phyloP scores from a whole-genome alignment of 1,140 invertebrate genomes.

The Apis laboriosa region DNA sequence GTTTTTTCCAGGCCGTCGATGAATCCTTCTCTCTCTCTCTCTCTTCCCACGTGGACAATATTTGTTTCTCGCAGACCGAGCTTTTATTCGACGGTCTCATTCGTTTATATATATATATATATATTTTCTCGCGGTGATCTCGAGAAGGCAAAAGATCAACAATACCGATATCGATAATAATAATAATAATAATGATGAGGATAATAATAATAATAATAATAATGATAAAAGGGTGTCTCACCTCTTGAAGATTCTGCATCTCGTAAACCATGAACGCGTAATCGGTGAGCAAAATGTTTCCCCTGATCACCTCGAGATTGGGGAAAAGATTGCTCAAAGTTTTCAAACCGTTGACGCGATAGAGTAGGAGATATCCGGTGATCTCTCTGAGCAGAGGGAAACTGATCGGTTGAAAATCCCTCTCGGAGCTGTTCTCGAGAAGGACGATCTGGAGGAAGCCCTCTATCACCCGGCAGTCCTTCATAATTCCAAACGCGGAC shows the following conservation, averaged over 20 bases:
- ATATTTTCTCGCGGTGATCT: too few relatives aligned
- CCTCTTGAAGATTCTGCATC: conserved; percentile 81
- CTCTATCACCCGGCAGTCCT: conserved; percentile 85
- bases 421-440: conserved; percentile 81
- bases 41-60: not conserved
- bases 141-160: not conserved
- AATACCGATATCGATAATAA: too few relatives aligned
- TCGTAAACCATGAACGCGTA: conserved; percentile 88
- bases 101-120: not conserved
- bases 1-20: not conserved
- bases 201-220: too few relatives aligned
- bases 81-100: not conserved
- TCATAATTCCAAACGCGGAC: conserved; percentile 77
- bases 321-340: conserved; percentile 80
- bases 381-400: conserved; percentile 85
- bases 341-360: conserved; percentile 83
- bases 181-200: too few relatives aligned
- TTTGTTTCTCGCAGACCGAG: conserved; percentile 10
- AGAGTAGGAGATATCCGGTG: conserved; percentile 87
- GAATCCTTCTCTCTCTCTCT: not conserved
- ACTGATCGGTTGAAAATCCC: conserved; percentile 79
- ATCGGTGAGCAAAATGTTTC: conserved; percentile 84
- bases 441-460: conserved; percentile 86
- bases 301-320: conserved; percentile 89
- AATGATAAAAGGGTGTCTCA: conserved; percentile 38